Conservation (phyloP, 2,888 invertebrate species). For the Notocelia uddmanniana region DNA sequence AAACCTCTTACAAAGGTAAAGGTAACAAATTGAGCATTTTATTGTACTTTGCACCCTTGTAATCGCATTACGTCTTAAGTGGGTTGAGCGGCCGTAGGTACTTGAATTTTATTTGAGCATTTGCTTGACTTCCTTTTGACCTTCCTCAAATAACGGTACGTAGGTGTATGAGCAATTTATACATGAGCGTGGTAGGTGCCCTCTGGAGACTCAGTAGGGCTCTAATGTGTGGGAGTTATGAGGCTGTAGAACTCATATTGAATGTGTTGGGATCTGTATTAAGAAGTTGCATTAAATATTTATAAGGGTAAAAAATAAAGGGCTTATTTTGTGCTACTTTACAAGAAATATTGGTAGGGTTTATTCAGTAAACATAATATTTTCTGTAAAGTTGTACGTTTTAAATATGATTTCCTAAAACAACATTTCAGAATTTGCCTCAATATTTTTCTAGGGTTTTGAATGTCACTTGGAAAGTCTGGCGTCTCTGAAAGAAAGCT, state of each 20-base stretch:
- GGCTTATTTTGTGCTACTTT: background rate
- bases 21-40: conserved; percentile 77
- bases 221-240: conserved; percentile 16
- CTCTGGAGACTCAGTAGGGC: conserved; percentile 9
- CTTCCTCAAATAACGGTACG: conserved; percentile 12
- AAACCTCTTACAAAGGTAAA: conserved; percentile 64
- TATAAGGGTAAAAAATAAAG: conserved; percentile 1
- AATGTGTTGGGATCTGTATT: conserved; percentile 21
- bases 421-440: background rate
- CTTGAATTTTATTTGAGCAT: conserved; percentile 45
- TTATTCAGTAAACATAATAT: background rate
- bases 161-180: conserved; percentile 30
- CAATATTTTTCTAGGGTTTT: background rate
- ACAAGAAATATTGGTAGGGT: background rate
- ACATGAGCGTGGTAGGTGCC: conserved; percentile 22
- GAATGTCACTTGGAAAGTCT: background rate
- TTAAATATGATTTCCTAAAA: background rate
- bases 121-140: conserved; percentile 38
- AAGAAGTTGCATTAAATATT: conserved; percentile 23
- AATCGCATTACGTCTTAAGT: conserved; percentile 68
- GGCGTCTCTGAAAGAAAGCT: background rate
- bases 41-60: conserved; percentile 72
- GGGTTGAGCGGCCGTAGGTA: conserved; percentile 51
- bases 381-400: background rate
- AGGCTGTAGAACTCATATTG: conserved; percentile 30